These are phyloP conservation scores for Marronus borbonicus DNA, from an alignment of 2,888 invertebrate species.

Conservation along the genomic window DNA sequence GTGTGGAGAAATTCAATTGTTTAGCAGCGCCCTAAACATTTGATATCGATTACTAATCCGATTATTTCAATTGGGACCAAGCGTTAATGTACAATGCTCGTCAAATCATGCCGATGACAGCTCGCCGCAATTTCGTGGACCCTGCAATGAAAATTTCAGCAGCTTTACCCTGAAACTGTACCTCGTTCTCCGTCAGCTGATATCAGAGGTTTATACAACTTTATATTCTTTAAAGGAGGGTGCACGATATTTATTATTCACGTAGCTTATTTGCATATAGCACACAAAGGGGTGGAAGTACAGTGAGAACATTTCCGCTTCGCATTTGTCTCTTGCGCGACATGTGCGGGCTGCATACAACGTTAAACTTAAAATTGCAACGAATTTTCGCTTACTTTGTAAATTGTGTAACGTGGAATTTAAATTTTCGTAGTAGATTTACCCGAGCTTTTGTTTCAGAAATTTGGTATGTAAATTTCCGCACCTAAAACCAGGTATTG, in stretches of 20 bases:
- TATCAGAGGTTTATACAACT: slow-evolving; percentile 30
- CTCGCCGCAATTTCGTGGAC: slow-evolving; percentile 19
- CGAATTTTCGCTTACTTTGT: slow-evolving; percentile 12
- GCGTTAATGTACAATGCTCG: not conserved
- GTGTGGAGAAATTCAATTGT: not conserved
- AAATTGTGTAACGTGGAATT: not conserved
- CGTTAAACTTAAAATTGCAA: slow-evolving; percentile 6
- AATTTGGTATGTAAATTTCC: too few relatives aligned
- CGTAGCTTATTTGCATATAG: slow-evolving; percentile 44
- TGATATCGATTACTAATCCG: not conserved
- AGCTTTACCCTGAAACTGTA: slow-evolving; percentile 18
- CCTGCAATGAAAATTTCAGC: slow-evolving; percentile 25
- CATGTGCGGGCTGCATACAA: slow-evolving; percentile 21
- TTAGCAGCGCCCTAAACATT: not conserved
- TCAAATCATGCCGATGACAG: slow-evolving; percentile 11
- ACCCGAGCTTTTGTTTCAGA: too few relatives aligned
- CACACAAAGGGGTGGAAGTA: slow-evolving; percentile 22
- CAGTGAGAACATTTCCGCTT: slow-evolving; percentile 33
- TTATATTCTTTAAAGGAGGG: slow-evolving; percentile 25
- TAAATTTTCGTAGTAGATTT: slow-evolving; percentile 1
- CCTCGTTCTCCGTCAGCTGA: not conserved
- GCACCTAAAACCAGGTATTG: too few relatives aligned
- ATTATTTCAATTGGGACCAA: not conserved
- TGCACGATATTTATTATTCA: slow-evolving; percentile 46
- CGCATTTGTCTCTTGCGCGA: slow-evolving; percentile 35